Conservation (phyloP, 2,113 vertebrate species). For the Gadus macrocephalus region DNA sequence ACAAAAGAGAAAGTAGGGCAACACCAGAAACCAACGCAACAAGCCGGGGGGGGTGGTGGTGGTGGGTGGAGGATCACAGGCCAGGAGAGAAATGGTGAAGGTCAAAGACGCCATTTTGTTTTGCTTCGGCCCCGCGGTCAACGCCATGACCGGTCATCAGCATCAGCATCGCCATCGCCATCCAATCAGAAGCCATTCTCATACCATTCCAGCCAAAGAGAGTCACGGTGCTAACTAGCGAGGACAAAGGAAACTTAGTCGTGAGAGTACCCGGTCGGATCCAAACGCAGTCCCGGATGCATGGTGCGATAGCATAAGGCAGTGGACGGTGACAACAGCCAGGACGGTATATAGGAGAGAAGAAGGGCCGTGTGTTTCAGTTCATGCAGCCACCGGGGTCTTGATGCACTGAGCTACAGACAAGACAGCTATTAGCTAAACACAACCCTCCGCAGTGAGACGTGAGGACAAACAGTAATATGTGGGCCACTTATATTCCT, state of each 20-base stretch:
- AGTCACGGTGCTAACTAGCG: conserved; percentile 29
- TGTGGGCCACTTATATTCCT: conserved; percentile 7
- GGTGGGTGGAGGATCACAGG: background rate
- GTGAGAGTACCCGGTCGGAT: background rate
- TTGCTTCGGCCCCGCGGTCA: conserved; percentile 22
- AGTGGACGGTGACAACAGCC: conserved; percentile 18
- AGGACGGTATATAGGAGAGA: conserved; percentile 38
- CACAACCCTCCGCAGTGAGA: conserved; percentile 29
- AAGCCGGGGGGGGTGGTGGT: conserved; percentile 23
- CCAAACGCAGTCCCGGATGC: conserved; percentile 1
- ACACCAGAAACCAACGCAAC: conserved; percentile 50
- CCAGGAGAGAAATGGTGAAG: conserved; percentile 14
- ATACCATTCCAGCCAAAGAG: conserved; percentile 47
- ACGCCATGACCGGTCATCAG: conserved; percentile 18
- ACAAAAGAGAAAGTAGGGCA: conserved; percentile 58
- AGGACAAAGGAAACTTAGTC: conserved; percentile 37
- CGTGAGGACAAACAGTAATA: conserved; percentile 27
- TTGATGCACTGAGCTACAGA: conserved; percentile 28
- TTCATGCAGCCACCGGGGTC: conserved; percentile 43
- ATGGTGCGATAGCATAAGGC: no score
- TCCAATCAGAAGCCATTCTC: conserved; percentile 52
- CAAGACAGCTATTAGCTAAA: conserved; percentile 44
- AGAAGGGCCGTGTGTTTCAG: conserved; percentile 22
- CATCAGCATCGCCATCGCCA: conserved; percentile 20
- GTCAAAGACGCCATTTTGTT: no score